Percentiles rank a stretch among this genome's conserved stretches.
Evolutionary conservation across 2,888 invertebrate species (phyloP).

Genomic region (Lagria hirta): DNA sequence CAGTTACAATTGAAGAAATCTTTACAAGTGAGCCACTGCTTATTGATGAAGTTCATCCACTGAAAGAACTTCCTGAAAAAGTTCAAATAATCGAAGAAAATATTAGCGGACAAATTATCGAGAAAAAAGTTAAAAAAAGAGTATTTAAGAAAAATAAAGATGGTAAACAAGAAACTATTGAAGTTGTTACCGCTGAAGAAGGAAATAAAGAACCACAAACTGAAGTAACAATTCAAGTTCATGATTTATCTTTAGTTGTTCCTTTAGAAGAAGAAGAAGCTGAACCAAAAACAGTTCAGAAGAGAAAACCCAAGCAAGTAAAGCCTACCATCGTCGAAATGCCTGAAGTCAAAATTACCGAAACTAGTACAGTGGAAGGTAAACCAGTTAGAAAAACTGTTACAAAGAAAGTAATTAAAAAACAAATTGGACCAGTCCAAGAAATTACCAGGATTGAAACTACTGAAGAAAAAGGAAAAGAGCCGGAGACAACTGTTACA

Average conservation of each 20-base stretch:
- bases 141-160: constrained; percentile 46
- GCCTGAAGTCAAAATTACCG: constrained; percentile 51
- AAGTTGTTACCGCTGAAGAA: constrained; percentile 54
- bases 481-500: constrained; percentile 38
- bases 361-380: constrained; percentile 34
- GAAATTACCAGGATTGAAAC: constrained; percentile 48
- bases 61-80: constrained; percentile 37
- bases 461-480: constrained; percentile 32
- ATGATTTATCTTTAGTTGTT: constrained; percentile 9
- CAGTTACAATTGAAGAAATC: constrained; percentile 44
- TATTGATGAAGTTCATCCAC: constrained; percentile 19
- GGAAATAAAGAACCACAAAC: constrained; percentile 49
- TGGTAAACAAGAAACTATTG: constrained; percentile 54
- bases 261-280: constrained; percentile 33
- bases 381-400: constrained; percentile 34
- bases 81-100: constrained; percentile 31
- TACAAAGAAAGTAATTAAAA: constrained; percentile 52
- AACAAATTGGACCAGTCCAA: constrained; percentile 46
- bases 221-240: constrained; percentile 44
- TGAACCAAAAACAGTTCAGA: constrained; percentile 20
- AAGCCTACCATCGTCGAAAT: constrained; percentile 42
- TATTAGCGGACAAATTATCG: constrained; percentile 24
- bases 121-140: constrained; percentile 33
- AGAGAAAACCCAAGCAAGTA: constrained; percentile 37
- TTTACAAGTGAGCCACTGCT: constrained; percentile 43